A percentile compares a stretch with the other conserved stretches of the same genome.
phyloP scores from a whole-genome alignment of 2,888 invertebrate genomes.

The Mesorhabditis sp. region DNA sequence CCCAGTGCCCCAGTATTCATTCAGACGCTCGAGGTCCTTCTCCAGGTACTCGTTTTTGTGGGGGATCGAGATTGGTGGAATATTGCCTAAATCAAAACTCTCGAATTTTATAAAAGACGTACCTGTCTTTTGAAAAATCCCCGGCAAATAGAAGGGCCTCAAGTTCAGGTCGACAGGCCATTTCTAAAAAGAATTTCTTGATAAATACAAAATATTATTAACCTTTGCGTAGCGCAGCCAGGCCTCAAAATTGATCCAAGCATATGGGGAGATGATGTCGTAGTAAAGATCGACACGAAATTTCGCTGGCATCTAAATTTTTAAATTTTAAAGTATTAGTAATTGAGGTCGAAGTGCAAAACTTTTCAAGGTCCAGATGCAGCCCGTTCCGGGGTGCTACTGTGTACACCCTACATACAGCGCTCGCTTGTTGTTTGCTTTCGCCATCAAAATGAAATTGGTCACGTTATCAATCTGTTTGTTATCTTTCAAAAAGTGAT shows the following conservation, averaged over 20 bases:
- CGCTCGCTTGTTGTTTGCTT: no score
- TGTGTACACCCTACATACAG: no score
- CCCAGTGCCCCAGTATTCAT: slow-evolving; percentile 6
- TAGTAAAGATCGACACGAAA: slow-evolving; percentile 2
- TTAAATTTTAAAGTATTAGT: no score
- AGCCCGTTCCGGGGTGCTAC: no score
- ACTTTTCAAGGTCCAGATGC: no score
- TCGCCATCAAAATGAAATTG: no score
- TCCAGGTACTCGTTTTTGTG: not conserved
- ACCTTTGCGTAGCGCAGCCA: slow-evolving; percentile 2
- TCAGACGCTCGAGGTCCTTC: not conserved
- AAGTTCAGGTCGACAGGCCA: slow-evolving; percentile 3
- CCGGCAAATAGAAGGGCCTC: not conserved
- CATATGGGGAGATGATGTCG: slow-evolving; percentile 5
- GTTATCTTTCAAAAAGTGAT: no score
- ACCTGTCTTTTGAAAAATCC: slow-evolving; percentile 6
- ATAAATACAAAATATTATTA: not conserved
- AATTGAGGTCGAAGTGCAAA: no score
- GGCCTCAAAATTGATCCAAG: slow-evolving; percentile 4
- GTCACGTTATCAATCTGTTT: no score
- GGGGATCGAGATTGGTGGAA: slow-evolving; percentile 6
- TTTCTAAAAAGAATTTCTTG: not conserved
- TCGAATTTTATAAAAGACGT: not conserved
- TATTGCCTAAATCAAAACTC: not conserved
- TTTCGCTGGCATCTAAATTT: not conserved